phyloP scores from a whole-genome alignment of 2,113 vertebrate genomes.

The Callospermophilus lateralis region DNA sequence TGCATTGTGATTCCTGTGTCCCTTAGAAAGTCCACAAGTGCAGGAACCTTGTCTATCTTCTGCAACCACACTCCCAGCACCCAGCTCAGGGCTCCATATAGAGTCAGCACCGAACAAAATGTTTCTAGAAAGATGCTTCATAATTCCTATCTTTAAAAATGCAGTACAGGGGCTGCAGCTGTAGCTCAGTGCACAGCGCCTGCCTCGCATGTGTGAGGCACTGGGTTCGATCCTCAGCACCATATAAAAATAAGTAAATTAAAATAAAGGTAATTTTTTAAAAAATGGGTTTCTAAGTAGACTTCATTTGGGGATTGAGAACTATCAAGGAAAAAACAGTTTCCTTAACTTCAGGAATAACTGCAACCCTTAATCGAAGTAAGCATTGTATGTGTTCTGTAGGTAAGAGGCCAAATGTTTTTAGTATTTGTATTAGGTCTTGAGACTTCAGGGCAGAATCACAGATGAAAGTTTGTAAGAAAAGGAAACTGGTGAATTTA shows the following conservation, averaged over 20 bases:
- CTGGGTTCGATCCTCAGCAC: no score
- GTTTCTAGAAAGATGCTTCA: background rate
- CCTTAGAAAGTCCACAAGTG: background rate
- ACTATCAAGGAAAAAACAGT: background rate
- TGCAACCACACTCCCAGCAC: background rate
- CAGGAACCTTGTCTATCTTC: background rate
- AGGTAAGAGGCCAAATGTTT: background rate
- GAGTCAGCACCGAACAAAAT: background rate
- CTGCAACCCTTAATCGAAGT: background rate
- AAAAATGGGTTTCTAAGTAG: background rate
- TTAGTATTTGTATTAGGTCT: background rate
- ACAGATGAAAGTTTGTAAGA: background rate
- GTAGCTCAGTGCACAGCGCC: no score
- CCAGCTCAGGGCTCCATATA: background rate
- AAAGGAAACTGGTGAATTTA: background rate
- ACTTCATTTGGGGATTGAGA: background rate
- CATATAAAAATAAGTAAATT: no score
- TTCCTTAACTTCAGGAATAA: background rate
- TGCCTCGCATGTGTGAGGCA: no score
- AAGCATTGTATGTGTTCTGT: background rate
- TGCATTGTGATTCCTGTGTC: background rate
- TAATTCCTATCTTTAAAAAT: background rate
- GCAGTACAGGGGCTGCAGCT: background rate
- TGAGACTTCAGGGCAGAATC: background rate
- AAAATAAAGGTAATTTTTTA: no score